Evolutionary conservation across 2,797 vertebrate genomes (phyloP), one percentile per base, ranked within the genome.

Genomic region (Silurus lanzhouensis): DNA sequence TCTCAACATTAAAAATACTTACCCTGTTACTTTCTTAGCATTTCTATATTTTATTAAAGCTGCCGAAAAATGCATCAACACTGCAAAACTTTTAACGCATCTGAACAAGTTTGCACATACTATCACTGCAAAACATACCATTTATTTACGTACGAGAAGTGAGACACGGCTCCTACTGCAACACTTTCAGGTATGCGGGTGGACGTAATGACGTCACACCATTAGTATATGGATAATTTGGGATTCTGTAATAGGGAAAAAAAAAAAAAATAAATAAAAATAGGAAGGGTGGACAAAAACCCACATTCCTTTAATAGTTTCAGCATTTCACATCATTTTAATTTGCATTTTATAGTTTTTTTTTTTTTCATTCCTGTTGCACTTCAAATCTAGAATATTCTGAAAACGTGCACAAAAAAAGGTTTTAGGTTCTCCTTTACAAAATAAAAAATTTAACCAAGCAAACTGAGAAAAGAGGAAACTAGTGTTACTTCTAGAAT

Each of bases 321-420:
- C 85, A 95, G 94, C 94, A 94, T 95, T 94, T 96, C 93, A 96
- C 94, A 95, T 94, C 90, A 92, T 95, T 95, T 94, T 87, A 88
- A 95, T 95, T 96, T 95, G 92, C 94, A 94, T 92, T 81, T 95
- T 95, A 95, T 91, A 95, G 90, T 94, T 95, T 92, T 93, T 80
- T 95, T 92, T 95, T 92, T 92, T 92, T 92, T 95, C 92, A 94
- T 94, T 94, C 95, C 92, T 93, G 93, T 94, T 95, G 94, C 95
- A 96, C 95, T 90, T 95, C 94, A 95, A 93, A 95, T 95, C 95
- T 96, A 95, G 94, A 95, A 95, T 95, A 94, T 92, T 95, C 94
- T 93, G 92, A 95, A 95, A 96, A 95, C 94, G 94, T 95, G 94
- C 95, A 96, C 94, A 95, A 95, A 95, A 38, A 79, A 94, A 92